Evolutionary conservation across 2,888 invertebrate species (phyloP).

Genomic region (Drosophila meridiana): DNA sequence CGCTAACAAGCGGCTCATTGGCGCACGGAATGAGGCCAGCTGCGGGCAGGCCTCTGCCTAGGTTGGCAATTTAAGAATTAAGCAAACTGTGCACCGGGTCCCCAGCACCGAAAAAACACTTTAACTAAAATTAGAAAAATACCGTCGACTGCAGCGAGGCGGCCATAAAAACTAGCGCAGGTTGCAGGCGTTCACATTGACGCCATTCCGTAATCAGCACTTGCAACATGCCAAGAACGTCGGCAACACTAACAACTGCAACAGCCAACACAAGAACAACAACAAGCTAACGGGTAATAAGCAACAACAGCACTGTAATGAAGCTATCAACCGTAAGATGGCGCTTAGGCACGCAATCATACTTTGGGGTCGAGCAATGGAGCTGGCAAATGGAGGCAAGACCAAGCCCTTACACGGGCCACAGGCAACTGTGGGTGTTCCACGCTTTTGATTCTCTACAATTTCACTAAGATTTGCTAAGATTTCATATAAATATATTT

Average conservation of each 20-base stretch:
- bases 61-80: conserved; percentile 68
- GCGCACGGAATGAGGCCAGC: conserved; percentile 35
- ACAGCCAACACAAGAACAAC: conserved; percentile 27
- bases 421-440: conserved; percentile 22
- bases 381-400: conserved; percentile 18
- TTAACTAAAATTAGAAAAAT: conserved; percentile 75
- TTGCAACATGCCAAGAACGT: conserved; percentile 62
- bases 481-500: not conserved
- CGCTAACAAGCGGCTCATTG: conserved; percentile 48
- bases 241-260: conserved; percentile 20
- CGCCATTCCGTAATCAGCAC: conserved; percentile 66
- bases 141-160: conserved; percentile 44
- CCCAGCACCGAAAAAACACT: conserved; percentile 44
- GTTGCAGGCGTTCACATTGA: conserved; percentile 62
- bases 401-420: conserved; percentile 20
- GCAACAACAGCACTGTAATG: conserved; percentile 74
- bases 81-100: conserved; percentile 38
- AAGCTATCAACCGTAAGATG: conserved; percentile 79
- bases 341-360: conserved; percentile 79
- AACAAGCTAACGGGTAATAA: conserved; percentile 62
- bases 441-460: not conserved
- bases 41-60: not conserved
- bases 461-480: not conserved
- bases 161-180: conserved; percentile 59
- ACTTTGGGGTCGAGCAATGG: conserved; percentile 58